These are phyloP conservation scores for Antrozous pallidus DNA, from an alignment of 2,797 vertebrate species.

Conservation along the genomic window DNA sequence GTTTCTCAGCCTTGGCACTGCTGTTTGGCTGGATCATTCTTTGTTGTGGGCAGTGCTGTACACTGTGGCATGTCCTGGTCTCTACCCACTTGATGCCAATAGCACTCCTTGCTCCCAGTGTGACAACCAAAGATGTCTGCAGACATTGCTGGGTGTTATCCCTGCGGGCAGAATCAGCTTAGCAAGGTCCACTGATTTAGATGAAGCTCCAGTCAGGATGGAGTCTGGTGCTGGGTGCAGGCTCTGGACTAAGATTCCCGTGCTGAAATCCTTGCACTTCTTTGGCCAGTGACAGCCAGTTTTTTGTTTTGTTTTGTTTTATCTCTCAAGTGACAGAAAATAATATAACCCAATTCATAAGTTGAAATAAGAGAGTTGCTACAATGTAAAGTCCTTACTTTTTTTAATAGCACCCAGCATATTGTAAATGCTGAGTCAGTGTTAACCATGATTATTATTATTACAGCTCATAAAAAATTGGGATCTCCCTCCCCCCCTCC, in stretches of 20 bases:
- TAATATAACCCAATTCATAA: neutral
- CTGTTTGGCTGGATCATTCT: neutral
- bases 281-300: neutral
- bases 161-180: neutral
- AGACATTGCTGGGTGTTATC: neutral
- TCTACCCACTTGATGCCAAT: neutral
- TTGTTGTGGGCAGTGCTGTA: too few relatives aligned
- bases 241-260: neutral
- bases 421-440: neutral
- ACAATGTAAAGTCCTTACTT: neutral
- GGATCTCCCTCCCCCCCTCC: neutral
- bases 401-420: neutral
- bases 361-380: neutral
- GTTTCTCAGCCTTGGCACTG: neutral
- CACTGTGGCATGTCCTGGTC: neutral
- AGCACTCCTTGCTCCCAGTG: fast-evolving
- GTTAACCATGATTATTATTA: neutral
- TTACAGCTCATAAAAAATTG: neutral
- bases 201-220: neutral
- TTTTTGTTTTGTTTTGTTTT: too few relatives aligned
- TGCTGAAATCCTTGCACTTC: neutral
- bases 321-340: neutral
- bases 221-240: neutral
- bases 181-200: neutral
- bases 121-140: neutral